Conservation (phyloP, 1,140 invertebrate genomes). For the Pogonomyrmex californicus region DNA sequence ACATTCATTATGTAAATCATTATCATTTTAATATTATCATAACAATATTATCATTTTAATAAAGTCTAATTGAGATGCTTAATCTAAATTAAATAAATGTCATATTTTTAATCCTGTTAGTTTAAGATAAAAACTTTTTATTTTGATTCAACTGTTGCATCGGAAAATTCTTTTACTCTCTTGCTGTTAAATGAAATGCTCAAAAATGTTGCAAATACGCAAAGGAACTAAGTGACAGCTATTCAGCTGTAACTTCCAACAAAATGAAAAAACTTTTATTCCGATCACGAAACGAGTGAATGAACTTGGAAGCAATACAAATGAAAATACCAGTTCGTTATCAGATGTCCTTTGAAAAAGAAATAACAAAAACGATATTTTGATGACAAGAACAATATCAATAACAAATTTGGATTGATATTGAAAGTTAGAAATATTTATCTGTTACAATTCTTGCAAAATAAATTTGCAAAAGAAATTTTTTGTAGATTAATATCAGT, state of each 20-base stretch:
- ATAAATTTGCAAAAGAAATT: neutral
- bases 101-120: neutral
- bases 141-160: neutral
- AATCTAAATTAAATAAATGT: neutral
- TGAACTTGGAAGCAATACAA: constrained; percentile 31
- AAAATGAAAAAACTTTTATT: constrained; percentile 12
- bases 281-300: constrained; percentile 6
- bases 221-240: neutral
- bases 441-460: neutral
- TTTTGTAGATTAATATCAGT: neutral
- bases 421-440: neutral
- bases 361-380: neutral
- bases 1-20: constrained; percentile 7
- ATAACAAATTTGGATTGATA: neutral
- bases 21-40: neutral
- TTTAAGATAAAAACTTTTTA: neutral
- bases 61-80: neutral
- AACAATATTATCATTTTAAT: neutral
- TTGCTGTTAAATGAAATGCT: neutral
- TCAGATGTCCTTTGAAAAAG: neutral
- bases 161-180: neutral
- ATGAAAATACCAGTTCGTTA: constrained; percentile 36
- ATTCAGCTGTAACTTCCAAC: neutral
- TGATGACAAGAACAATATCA: neutral
- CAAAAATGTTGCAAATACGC: neutral